Evolutionary conservation across 2,113 vertebrate genomes (phyloP), one percentile per base, ranked within the genome.

Genomic region (Trematocara variabile): DNA sequence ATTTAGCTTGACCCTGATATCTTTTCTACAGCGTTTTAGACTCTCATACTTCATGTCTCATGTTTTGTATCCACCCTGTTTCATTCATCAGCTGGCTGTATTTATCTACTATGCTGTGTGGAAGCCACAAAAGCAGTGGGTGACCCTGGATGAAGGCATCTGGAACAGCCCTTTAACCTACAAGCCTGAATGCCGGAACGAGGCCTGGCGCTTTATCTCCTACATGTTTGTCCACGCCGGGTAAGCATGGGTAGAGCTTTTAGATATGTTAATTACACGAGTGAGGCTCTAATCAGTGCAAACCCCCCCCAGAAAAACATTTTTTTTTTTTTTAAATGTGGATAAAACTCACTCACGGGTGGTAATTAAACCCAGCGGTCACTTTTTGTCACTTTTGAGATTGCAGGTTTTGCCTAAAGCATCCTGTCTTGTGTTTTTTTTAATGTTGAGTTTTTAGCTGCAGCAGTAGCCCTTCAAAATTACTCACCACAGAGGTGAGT

Each of bases 201-300:
- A 98, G 89, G 97, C 97, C 6, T 98, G 98, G 98, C 96, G 98
- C 60, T 98, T 98, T 53, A 0, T 98, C 77, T 98, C 98, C 28
- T 98, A 98, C 92, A 98, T 98, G 98, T 96, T 98, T 80, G 96
- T 98, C 39, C 98, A 98, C n/a, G 98, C 98, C 1, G 98, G 98
- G 98, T 98, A 95, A 97, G 97, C 14, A 3, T 2, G n/a, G 9
- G 9, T 7, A 16, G 20, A 5, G 8, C 28, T 48, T 13, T 58
- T 39, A 77, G 33, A 54, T 4, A 3, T 63, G 8, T 10, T 44
- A 44, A 77, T 77, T 52, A 77, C 79, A 14, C 3, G 1, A 41
- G 16, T 4, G 56, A 25, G 10, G 63, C 22, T 30, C 3, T 30
- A 73, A 73, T 48, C 22, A 30, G 22, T 73, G 13, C 41, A 18